Percentiles rank a stretch among this genome's conserved stretches.
phyloP scores from a whole-genome alignment of 2,113 vertebrate species.

The Stomatorhinus ivindoensis region DNA sequence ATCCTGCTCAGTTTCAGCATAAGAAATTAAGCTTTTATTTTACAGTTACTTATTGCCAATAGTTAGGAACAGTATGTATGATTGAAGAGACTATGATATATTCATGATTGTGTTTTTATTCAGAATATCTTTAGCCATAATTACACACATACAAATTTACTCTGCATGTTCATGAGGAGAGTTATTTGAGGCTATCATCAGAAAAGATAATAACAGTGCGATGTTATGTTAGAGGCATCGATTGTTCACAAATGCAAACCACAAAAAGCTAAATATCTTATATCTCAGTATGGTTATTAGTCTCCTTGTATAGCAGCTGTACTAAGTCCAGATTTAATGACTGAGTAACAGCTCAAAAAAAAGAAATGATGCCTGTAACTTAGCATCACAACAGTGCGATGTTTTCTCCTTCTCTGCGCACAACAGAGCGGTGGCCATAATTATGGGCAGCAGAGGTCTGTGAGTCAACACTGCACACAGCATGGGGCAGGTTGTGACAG shows the following conservation, averaged over 20 bases:
- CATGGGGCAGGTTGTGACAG: neutral
- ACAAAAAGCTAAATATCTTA: neutral
- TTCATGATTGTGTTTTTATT: neutral
- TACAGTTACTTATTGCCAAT: neutral
- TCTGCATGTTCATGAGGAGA: neutral
- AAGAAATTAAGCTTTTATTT: neutral
- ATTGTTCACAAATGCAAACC: neutral
- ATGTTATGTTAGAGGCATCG: neutral
- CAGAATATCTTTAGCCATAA: neutral
- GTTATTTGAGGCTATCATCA: neutral
- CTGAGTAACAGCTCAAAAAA: neutral
- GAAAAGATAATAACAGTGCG: neutral
- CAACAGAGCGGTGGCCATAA: neutral
- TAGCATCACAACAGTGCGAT: neutral
- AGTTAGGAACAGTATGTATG: neutral
- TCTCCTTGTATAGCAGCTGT: neutral
- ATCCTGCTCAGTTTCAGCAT: neutral
- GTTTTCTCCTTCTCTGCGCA: neutral
- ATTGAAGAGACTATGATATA: neutral
- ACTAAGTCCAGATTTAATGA: neutral
- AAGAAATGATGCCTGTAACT: neutral
- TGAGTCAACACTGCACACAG: neutral
- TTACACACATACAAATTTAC: neutral
- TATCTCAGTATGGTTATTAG: neutral
- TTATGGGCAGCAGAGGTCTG: neutral